Conservation (phyloP, 2,113 vertebrate genomes). For the Nothobranchius kuhntae region DNA sequence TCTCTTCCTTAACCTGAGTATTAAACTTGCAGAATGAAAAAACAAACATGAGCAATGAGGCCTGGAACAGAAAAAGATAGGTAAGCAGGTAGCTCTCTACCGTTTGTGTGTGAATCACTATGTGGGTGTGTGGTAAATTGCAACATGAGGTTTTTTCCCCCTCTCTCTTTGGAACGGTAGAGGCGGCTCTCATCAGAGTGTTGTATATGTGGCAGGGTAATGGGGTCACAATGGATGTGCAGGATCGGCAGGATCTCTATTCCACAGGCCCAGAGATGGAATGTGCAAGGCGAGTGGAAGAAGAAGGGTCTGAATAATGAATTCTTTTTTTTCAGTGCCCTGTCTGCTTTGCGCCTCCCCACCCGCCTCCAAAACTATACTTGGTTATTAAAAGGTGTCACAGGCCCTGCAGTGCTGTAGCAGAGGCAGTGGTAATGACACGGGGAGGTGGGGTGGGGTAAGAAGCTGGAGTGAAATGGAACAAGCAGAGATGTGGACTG, state of each 20-base stretch:
- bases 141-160: slow-evolving; percentile 26
- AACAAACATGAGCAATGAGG: slow-evolving; percentile 29
- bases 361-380: slow-evolving; percentile 67
- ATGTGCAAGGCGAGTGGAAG: slow-evolving; percentile 35
- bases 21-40: background rate
- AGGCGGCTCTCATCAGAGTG: slow-evolving; percentile 53
- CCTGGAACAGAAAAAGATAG: slow-evolving; percentile 19
- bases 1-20: background rate
- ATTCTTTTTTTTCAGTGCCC: slow-evolving; percentile 52
- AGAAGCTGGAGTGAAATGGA: slow-evolving; percentile 19
- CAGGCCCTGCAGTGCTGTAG: slow-evolving; percentile 76
- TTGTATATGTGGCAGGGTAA: slow-evolving; percentile 63
- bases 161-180: slow-evolving; percentile 35
- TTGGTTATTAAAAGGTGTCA: slow-evolving; percentile 88
- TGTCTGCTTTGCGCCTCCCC: slow-evolving; percentile 74
- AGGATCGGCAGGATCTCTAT: slow-evolving; percentile 57
- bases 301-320: slow-evolving; percentile 72
- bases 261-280: slow-evolving; percentile 61
- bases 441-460: slow-evolving; percentile 53
- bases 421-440: slow-evolving; percentile 85
- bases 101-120: background rate
- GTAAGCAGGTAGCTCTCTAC: slow-evolving; percentile 16
- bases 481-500: slow-evolving; percentile 40
- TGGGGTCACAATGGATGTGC: slow-evolving; percentile 67
- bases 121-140: slow-evolving; percentile 25